phyloP scores from a whole-genome alignment of 92 coral and sea anemone species.

The Isaurus tuberculatus region DNA sequence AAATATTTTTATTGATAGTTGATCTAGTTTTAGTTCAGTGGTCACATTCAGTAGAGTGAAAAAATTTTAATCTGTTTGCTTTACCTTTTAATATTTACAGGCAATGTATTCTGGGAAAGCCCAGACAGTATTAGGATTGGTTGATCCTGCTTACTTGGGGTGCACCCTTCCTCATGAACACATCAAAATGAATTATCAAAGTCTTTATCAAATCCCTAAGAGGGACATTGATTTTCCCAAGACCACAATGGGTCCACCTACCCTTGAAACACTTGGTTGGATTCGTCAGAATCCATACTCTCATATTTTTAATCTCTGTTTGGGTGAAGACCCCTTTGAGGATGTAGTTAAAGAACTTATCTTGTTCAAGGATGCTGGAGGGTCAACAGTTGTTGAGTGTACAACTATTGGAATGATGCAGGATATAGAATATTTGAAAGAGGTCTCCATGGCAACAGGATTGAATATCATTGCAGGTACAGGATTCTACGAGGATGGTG shows the following conservation, averaged over 20 bases:
- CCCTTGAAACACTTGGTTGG: constrained; percentile 82
- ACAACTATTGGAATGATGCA: constrained; percentile 80
- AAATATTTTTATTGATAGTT: too few species aligned
- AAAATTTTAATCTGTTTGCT: too few species aligned
- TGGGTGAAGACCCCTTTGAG: constrained; percentile 85
- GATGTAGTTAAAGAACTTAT: constrained; percentile 80
- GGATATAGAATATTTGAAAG: constrained; percentile 76
- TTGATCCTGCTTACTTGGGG: constrained; percentile 77
- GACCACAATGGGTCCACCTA: constrained; percentile 61
- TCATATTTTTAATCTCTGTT: constrained; percentile 68
- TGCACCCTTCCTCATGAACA: constrained; percentile 96
- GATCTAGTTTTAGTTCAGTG: too few species aligned
- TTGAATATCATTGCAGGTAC: constrained; percentile 87
- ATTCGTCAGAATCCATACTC: constrained; percentile 86
- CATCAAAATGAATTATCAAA: constrained; percentile 77
- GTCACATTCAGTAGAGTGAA: too few species aligned
- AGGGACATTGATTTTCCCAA: constrained; percentile 67
- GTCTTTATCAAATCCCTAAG: constrained; percentile 63
- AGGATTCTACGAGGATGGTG: constrained; percentile 82
- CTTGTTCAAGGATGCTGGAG: constrained; percentile 88
- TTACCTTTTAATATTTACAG: neutral
- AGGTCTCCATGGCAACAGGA: constrained; percentile 77
- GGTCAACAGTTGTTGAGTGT: constrained; percentile 84
- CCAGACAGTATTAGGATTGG: constrained; percentile 88
- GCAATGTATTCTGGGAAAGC: constrained; percentile 65